Percentiles rank a stretch among this genome's conserved stretches.
phyloP scores from a whole-genome alignment of 1,140 invertebrate genomes.

The Drosophila busckii region DNA sequence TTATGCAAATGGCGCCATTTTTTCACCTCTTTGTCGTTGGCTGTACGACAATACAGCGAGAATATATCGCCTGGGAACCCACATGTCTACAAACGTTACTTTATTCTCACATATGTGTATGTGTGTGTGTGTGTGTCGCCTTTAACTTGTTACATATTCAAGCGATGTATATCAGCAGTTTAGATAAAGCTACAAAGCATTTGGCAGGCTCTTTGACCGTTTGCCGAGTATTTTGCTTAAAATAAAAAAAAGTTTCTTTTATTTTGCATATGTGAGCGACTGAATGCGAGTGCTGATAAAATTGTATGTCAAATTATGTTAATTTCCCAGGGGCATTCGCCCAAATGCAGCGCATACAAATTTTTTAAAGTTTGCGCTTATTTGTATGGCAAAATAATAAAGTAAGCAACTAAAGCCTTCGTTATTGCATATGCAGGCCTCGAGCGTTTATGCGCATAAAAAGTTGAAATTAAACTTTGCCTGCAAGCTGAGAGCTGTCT shows the following conservation, averaged over 20 bases:
- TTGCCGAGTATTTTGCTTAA: neutral
- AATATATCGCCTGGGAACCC: constrained; percentile 24
- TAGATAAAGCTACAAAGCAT: constrained; percentile 48
- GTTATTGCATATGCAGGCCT: too few species aligned
- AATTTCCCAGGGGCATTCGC: constrained; percentile 63
- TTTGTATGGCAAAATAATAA: constrained; percentile 1
- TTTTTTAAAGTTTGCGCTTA: constrained; percentile 48
- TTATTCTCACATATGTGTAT: neutral
- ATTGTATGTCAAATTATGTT: constrained; percentile 65
- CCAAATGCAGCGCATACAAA: constrained; percentile 59
- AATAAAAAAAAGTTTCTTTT: constrained; percentile 18
- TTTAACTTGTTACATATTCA: constrained; percentile 75
- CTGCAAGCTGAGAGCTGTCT: too few species aligned
- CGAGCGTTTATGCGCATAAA: too few species aligned
- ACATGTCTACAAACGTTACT: constrained; percentile 4
- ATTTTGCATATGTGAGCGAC: constrained; percentile 19
- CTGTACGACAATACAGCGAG: constrained; percentile 1
- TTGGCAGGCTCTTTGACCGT: constrained; percentile 30
- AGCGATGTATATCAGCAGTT: constrained; percentile 62
- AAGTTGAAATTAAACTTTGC: too few species aligned
- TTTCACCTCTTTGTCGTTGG: constrained; percentile 6
- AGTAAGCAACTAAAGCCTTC: too few species aligned
- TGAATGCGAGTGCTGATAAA: constrained; percentile 39
- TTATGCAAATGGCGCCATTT: constrained; percentile 72
- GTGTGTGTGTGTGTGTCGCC: constrained; percentile 26